phyloP scores from a whole-genome alignment of 2,797 vertebrate genomes.

The Remorina albescens region DNA sequence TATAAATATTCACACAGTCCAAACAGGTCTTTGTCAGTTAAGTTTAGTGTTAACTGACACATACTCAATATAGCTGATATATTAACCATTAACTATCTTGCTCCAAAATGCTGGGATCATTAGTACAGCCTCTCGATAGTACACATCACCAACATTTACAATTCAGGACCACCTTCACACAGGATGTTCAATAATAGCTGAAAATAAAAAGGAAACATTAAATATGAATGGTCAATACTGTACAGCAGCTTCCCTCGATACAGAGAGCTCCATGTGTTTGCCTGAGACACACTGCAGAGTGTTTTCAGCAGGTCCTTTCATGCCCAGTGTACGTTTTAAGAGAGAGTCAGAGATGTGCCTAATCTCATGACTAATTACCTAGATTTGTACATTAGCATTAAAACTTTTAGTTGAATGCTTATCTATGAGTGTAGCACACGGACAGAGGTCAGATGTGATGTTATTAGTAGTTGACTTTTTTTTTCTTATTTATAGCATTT shows the following conservation, averaged over 20 bases:
- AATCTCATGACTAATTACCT: constrained; percentile 35
- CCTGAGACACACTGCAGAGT: constrained; percentile 20
- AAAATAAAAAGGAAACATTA: constrained; percentile 7
- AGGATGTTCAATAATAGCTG: constrained; percentile 35
- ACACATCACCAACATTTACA: constrained; percentile 6
- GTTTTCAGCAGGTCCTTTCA: constrained; percentile 28
- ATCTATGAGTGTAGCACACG: constrained; percentile 26
- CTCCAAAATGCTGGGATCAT: constrained; percentile 8
- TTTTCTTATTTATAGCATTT: constrained; percentile 49
- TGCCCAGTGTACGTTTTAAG: constrained; percentile 20
- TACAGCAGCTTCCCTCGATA: too few relatives aligned
- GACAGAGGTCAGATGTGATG: constrained; percentile 19
- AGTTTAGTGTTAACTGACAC: background rate
- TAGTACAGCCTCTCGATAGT: too few relatives aligned
- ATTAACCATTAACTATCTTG: constrained; percentile 1
- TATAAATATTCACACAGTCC: too few relatives aligned
- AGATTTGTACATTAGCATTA: constrained; percentile 15
- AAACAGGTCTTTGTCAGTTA: background rate
- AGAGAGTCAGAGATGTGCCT: constrained; percentile 55
- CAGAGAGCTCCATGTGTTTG: constrained; percentile 11
- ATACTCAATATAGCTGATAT: background rate
- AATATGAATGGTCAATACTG: too few relatives aligned
- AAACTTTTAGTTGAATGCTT: constrained; percentile 7
- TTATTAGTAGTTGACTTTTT: constrained; percentile 25
- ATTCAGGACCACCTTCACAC: constrained; percentile 11